These are phyloP conservation scores for Oryzias celebensis DNA, from an alignment of 2,113 vertebrate species.

Conservation along the genomic window DNA sequence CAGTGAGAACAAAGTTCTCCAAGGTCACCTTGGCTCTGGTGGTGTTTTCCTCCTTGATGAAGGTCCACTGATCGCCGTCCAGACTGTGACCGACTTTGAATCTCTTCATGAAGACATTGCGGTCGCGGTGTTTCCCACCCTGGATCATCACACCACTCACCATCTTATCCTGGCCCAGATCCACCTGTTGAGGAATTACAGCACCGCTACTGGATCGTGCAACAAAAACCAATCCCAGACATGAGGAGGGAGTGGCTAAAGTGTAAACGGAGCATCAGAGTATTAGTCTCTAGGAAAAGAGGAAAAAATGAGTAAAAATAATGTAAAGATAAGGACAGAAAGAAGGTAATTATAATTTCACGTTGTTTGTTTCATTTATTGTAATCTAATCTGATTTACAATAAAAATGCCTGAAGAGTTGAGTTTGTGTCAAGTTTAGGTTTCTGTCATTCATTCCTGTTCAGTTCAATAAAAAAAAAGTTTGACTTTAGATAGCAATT, in stretches of 20 bases:
- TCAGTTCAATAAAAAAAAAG: no score
- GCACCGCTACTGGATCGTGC: background rate
- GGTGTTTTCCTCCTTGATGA: constrained; percentile 84
- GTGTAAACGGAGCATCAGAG: background rate
- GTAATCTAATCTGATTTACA: no score
- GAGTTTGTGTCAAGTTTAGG: no score
- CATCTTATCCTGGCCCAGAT: constrained; percentile 87
- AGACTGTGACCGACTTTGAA: constrained; percentile 91
- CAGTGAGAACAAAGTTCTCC: no score
- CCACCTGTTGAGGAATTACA: constrained; percentile 71
- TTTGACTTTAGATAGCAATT: no score
- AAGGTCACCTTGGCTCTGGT: constrained; percentile 84
- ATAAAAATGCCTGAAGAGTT: no score
- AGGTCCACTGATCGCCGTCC: constrained; percentile 88
- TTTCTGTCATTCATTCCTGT: no score
- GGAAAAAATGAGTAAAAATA: background rate
- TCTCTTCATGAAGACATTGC: constrained; percentile 91
- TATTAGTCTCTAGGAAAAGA: background rate
- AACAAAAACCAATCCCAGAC: background rate
- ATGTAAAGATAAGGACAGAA: background rate
- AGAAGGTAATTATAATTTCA: no score
- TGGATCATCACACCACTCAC: constrained; percentile 89
- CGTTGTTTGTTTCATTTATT: no score
- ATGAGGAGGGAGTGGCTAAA: background rate
- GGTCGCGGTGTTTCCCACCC: constrained; percentile 90